Conservation (phyloP, 2,113 vertebrate genomes). For the Entomyzon cyanotis region DNA sequence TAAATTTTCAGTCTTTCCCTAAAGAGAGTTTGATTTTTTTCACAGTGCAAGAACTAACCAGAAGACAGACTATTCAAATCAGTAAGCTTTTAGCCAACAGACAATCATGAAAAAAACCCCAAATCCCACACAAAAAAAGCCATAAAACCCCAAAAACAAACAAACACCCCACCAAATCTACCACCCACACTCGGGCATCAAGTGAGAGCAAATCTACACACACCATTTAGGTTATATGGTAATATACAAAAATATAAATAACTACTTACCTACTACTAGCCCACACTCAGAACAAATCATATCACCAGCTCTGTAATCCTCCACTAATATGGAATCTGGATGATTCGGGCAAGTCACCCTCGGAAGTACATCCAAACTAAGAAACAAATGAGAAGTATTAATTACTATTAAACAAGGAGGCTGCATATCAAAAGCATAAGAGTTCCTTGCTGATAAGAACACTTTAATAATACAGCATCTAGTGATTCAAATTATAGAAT, state of each 20-base stretch:
- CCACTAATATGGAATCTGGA: constrained; percentile 93
- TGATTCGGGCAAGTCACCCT: constrained; percentile 96
- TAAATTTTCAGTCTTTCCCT: neutral
- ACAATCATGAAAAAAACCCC: neutral
- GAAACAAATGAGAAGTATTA: neutral
- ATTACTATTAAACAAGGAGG: neutral
- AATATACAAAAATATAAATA: neutral
- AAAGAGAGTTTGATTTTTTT: neutral
- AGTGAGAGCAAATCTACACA: neutral
- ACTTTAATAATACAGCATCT: neutral
- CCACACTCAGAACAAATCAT: constrained; percentile 99
- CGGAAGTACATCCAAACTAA: constrained; percentile 89
- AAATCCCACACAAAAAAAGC: neutral
- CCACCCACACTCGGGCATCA: neutral
- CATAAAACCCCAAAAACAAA: neutral
- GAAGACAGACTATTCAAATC: neutral
- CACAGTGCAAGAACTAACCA: neutral
- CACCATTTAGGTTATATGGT: neutral
- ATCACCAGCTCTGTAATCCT: constrained; percentile 98
- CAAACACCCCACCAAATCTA: neutral
- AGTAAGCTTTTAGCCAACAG: neutral
- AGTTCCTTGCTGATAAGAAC: neutral
- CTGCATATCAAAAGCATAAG: neutral
- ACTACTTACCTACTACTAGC: constrained; percentile 91
- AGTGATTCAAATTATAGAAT: neutral